These are phyloP conservation scores for Gambelia wislizenii DNA, from an alignment of 2,797 vertebrate genomes.

Conservation along the genomic window DNA sequence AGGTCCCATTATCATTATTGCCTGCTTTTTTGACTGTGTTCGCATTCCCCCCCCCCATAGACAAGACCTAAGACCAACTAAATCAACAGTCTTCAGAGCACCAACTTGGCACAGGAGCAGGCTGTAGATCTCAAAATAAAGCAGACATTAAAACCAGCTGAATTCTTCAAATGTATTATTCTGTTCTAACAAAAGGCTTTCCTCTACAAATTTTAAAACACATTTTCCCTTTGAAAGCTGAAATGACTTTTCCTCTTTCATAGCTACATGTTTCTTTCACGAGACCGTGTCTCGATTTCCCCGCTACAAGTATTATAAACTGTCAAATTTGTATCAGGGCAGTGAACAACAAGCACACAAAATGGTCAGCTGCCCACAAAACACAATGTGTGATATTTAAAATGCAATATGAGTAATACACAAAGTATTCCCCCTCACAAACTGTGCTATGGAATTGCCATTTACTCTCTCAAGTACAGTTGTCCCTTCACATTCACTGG, in stretches of 20 bases:
- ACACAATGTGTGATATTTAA: neutral
- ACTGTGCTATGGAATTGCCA: neutral
- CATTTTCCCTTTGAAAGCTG: neutral
- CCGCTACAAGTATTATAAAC: neutral
- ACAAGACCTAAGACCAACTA: neutral
- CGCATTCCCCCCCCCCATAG: too few relatives aligned
- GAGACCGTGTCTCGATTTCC: neutral
- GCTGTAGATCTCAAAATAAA: slow-evolving; percentile 55
- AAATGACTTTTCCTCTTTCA: neutral
- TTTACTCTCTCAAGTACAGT: slow-evolving; percentile 18
- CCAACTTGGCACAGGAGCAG: neutral
- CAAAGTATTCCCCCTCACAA: neutral
- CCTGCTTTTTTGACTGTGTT: too few relatives aligned
- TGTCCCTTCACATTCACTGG: too few relatives aligned
- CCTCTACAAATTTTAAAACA: slow-evolving; percentile 3
- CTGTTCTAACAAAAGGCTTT: slow-evolving; percentile 34
- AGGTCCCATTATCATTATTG: too few relatives aligned
- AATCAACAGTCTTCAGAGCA: neutral
- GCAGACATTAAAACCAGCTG: slow-evolving; percentile 50
- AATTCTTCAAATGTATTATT: slow-evolving; percentile 58
- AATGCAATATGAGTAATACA: neutral
- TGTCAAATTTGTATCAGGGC: neutral
- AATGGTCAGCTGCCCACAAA: neutral
- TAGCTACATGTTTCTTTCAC: neutral
- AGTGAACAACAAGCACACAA: neutral